These are phyloP conservation scores for Lytechinus variegatus DNA, from an alignment of 35 echinoderm and acorn worm species.

Conservation along the genomic window DNA sequence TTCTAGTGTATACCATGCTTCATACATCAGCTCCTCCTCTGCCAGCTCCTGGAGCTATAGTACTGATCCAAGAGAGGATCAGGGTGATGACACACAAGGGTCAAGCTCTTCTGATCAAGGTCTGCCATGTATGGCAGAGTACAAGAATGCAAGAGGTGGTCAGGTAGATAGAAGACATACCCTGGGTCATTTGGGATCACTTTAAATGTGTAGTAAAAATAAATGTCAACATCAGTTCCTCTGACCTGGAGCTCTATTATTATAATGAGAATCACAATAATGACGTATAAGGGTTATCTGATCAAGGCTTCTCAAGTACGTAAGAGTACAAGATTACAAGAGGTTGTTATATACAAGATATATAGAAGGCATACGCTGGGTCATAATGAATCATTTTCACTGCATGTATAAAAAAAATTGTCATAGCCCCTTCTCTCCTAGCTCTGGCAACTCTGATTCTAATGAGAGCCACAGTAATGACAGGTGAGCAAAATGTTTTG, in stretches of 20 bases:
- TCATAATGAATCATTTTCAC: neutral
- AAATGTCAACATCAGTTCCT: neutral
- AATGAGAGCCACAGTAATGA: neutral
- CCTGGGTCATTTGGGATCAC: neutral
- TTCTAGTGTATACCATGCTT: slow-evolving; percentile 1
- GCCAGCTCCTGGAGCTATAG: neutral
- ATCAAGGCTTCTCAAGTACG: neutral
- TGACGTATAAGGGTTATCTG: neutral
- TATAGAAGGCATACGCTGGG: neutral
- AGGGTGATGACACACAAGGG: neutral
- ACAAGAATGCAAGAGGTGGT: neutral
- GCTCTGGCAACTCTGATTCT: neutral
- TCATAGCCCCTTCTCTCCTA: neutral
- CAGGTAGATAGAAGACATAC: neutral
- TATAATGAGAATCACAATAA: neutral
- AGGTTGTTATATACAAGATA: neutral
- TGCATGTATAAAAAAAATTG: neutral
- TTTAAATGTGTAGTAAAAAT: neutral
- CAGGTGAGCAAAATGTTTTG: neutral
- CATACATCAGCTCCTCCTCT: slow-evolving; percentile 10
- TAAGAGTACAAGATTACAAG: neutral
- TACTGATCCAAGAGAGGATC: neutral
- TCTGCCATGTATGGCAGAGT: neutral
- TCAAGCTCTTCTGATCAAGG: neutral
- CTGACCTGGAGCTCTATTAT: neutral